Base-by-base conservation (phyloP, 2,888 invertebrate species). In the Ochropleura leucogaster region DNA sequence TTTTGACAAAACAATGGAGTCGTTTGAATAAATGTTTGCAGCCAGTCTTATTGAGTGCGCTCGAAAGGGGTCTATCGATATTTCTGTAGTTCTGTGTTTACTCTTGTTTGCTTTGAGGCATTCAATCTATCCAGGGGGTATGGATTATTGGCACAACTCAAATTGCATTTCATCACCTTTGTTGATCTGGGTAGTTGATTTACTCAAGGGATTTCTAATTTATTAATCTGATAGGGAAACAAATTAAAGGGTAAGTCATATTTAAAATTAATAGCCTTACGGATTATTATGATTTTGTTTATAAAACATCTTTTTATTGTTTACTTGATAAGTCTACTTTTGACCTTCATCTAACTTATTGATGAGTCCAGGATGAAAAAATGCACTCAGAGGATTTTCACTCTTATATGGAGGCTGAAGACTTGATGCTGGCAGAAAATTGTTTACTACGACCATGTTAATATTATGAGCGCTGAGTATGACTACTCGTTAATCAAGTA, bases 11-110 rank as follows among this genome's bases (percentile, higher is more conserved):
- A 87, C 87, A 87, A 88, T 81, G 73, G 67, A 67, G 55, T 51
- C 68, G 53, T 79, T 84, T 75, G 76, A 78, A 86, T 79, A 86
- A 88, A 83, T 85, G 77, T 86, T 87, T 85, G 68, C 82, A 68
- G 46, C 10, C 63, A 68, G 81, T 74, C 74, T 79, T 74, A 73
- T 85, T 66, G 85, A 85, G 57, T 66, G 77, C 40, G n/a, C 62
- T 77, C 8, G 18, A 65, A 85, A 72, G 64, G 77, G 77, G 40
- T 85, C 49, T 68, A 69, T 82, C 82, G 82, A 78, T 59, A 66
- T 67, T 49, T 77, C 68, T 60, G 46, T 60, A 66, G 68, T 82
- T 71, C 49, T n/a, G 3, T 60, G 51, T 72, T 63, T 74, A 68
- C 71, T 68, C 49, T 55, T 84, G 44, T 74, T 85, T 69, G 51